Evolutionary conservation across 2,797 vertebrate genomes (phyloP).

Genomic region (Carcharodon carcharias): DNA sequence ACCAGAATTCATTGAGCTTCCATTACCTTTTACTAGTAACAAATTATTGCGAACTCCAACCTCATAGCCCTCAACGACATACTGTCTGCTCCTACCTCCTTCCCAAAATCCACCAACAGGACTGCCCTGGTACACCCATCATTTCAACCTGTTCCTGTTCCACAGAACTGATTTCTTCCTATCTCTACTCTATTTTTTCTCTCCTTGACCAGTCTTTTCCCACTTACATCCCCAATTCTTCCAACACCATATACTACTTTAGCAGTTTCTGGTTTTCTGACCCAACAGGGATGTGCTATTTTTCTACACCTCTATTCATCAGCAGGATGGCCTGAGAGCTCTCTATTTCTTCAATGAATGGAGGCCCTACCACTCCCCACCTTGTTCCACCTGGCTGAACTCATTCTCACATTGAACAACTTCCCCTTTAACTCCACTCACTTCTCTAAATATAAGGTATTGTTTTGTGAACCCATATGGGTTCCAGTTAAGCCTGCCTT

Average conservation of each 20-base stretch:
- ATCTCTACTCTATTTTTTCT: not conserved
- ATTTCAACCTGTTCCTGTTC: not conserved
- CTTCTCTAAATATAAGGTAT: not conserved
- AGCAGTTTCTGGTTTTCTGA: not conserved
- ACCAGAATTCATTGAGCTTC: not conserved
- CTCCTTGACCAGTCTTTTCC: not conserved
- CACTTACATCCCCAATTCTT: not conserved
- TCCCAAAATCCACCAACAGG: not conserved
- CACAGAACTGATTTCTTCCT: not conserved
- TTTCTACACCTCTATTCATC: not conserved
- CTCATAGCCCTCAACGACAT: not conserved
- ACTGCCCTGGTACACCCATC: not conserved
- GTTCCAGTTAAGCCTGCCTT: not conserved
- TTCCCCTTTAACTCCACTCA: not conserved
- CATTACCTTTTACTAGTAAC: not conserved
- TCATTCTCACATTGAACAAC: not conserved
- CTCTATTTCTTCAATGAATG: not conserved
- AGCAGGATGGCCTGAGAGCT: not conserved
- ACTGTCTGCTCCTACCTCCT: not conserved
- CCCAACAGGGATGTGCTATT: not conserved
- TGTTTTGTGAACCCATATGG: not conserved
- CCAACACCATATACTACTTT: not conserved
- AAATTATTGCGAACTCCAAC: not conserved
- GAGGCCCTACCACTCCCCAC: not conserved
- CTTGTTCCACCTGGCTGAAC: not conserved